A percentile compares a stretch with the other conserved stretches of the same genome.
Evolutionary conservation across 2,797 vertebrate species (phyloP).

Genomic region (Gymnoscopelus braueri): DNA sequence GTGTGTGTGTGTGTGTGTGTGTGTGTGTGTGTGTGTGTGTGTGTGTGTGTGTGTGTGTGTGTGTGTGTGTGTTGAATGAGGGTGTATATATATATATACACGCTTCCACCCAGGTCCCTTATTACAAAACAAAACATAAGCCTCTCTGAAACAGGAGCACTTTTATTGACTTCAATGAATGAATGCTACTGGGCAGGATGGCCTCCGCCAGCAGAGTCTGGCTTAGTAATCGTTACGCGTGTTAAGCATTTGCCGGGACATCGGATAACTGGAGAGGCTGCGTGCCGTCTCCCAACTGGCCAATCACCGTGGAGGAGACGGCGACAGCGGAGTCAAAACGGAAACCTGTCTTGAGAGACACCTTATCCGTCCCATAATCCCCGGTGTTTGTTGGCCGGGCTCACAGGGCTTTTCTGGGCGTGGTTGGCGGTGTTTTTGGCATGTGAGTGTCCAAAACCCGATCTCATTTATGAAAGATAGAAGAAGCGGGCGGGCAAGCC

Average conservation of each 20-base stretch:
- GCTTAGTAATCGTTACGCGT: neutral
- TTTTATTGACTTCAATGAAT: neutral
- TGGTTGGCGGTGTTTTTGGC: neutral
- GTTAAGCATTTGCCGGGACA: constrained; percentile 11
- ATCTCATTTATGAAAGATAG: constrained; percentile 67
- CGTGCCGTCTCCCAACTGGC: constrained; percentile 14
- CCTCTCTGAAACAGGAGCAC: neutral
- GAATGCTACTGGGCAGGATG: neutral
- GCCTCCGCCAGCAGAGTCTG: neutral
- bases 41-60: constrained; percentile 9
- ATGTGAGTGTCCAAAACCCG: constrained; percentile 48
- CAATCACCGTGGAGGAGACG: neutral
- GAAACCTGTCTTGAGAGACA: constrained; percentile 22
- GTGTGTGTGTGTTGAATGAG: constrained; percentile 7
- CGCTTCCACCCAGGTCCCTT: neutral
- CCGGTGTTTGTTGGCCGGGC: neutral
- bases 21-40: constrained; percentile 7
- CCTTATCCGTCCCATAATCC: constrained; percentile 12
- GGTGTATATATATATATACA: constrained; percentile 5
- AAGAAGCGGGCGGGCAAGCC: constrained; percentile 54
- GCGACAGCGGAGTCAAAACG: constrained; percentile 23
- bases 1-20: constrained; percentile 9
- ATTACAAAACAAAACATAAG: neutral
- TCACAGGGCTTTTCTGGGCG: no score
- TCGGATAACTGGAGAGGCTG: constrained; percentile 26